These are phyloP conservation scores for Pampus argenteus DNA, from an alignment of 2,797 vertebrate genomes.

Conservation along the genomic window DNA sequence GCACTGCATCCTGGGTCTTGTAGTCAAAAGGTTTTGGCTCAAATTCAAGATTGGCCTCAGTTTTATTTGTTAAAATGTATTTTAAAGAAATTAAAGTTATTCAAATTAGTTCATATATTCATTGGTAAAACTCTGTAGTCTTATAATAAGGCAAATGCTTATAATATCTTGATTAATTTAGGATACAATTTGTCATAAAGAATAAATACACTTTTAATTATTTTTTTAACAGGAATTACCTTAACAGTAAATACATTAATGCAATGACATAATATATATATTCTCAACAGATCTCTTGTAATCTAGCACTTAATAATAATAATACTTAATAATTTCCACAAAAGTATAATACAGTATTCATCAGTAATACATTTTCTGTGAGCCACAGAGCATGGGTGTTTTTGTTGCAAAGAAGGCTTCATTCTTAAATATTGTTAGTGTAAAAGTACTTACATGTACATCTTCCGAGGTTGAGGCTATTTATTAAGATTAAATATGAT, in stretches of 20 bases:
- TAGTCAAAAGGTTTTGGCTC: constrained; percentile 13
- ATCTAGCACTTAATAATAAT: no score
- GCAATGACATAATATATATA: not conserved
- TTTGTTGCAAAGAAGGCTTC: not conserved
- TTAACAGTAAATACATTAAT: not conserved
- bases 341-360: not conserved
- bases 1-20: constrained; percentile 53
- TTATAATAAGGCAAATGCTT: no score
- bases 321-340: no score
- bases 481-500: not conserved
- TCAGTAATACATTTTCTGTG: not conserved
- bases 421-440: not conserved
- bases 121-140: not conserved
- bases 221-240: not conserved
- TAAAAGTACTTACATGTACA: not conserved
- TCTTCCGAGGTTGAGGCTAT: not conserved
- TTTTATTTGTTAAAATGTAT: not conserved
- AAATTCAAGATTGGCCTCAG: not conserved
- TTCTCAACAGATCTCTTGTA: not conserved
- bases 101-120: not conserved
- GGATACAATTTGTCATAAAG: not conserved
- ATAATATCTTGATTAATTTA: not conserved
- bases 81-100: not conserved
- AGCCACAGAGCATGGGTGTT: not conserved
- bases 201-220: not conserved